Percentiles rank a stretch among this genome's conserved stretches.
Evolutionary conservation across 1,140 invertebrate genomes (phyloP).

Genomic region (Trachelipus rathkii): DNA sequence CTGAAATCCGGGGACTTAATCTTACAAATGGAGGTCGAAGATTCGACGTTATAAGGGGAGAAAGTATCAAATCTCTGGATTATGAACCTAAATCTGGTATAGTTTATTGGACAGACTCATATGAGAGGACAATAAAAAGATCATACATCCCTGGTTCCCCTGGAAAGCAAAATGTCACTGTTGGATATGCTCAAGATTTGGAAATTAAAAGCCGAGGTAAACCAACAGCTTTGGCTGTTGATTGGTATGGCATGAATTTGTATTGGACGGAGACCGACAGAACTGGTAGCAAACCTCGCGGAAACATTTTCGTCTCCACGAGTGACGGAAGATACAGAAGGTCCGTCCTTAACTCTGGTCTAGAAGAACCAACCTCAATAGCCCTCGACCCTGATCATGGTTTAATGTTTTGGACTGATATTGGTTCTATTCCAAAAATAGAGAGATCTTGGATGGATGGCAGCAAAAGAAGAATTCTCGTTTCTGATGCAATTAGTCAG

Average conservation of each 20-base stretch:
- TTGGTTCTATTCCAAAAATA: conserved; percentile 75
- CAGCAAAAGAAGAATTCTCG: conserved; percentile 70
- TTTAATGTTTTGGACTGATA: conserved; percentile 84
- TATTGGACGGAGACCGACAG: conserved; percentile 89
- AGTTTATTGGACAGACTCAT: conserved; percentile 88
- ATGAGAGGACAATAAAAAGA: conserved; percentile 81
- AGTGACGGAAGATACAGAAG: conserved; percentile 83
- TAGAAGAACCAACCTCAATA: conserved; percentile 79
- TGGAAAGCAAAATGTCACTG: conserved; percentile 57
- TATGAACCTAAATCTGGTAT: conserved; percentile 74
- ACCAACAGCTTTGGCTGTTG: conserved; percentile 77
- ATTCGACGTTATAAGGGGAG: conserved; percentile 69
- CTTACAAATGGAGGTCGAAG: conserved; percentile 61
- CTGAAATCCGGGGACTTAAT: conserved; percentile 75
- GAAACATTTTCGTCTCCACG: conserved; percentile 78
- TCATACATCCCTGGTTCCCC: conserved; percentile 80
- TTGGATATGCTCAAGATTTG: conserved; percentile 80
- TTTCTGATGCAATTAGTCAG: conserved; percentile 71
- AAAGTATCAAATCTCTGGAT: conserved; percentile 82
- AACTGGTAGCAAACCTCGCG: conserved; percentile 57
- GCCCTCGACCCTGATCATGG: conserved; percentile 81
- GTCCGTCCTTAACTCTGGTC: conserved; percentile 59
- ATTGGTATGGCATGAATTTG: conserved; percentile 87
- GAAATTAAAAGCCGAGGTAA: conserved; percentile 64
- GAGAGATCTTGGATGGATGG: conserved; percentile 95